Conservation (phyloP, 2,113 vertebrate species). For the Athene noctua region DNA sequence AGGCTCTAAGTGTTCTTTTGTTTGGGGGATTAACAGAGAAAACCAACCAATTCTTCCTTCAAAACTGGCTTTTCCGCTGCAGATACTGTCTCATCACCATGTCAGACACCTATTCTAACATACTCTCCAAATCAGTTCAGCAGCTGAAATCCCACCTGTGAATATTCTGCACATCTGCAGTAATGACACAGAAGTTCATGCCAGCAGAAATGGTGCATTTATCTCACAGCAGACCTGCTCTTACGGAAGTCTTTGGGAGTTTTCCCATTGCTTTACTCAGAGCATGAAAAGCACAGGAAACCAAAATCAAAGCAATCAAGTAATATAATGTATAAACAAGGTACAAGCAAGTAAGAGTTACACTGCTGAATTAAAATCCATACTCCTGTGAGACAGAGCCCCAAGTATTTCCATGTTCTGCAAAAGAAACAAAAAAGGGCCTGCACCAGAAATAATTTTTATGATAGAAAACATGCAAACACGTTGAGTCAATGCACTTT, state of each 20-base stretch:
- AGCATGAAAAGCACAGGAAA: background rate
- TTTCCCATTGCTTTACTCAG: background rate
- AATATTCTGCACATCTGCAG: background rate
- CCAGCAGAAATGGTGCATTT: background rate
- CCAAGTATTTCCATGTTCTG: background rate
- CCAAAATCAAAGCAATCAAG: background rate
- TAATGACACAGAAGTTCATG: background rate
- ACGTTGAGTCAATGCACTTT: fast-evolving
- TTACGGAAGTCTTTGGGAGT: background rate
- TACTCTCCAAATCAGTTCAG: fast-evolving
- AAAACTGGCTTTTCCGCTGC: background rate
- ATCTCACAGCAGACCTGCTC: background rate
- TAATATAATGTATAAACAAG: background rate
- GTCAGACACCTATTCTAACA: background rate
- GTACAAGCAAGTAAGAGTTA: background rate
- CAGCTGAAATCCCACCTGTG: background rate
- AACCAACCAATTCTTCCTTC: background rate
- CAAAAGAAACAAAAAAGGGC: background rate
- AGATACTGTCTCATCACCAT: background rate
- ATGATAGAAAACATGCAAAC: background rate
- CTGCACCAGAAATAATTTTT: background rate
- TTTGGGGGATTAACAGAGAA: background rate
- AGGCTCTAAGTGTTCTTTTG: background rate
- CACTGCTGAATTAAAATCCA: background rate
- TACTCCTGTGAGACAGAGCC: background rate